Evolutionary conservation across 2,888 invertebrate genomes (phyloP).

Genomic region (Mythimna vitellina): DNA sequence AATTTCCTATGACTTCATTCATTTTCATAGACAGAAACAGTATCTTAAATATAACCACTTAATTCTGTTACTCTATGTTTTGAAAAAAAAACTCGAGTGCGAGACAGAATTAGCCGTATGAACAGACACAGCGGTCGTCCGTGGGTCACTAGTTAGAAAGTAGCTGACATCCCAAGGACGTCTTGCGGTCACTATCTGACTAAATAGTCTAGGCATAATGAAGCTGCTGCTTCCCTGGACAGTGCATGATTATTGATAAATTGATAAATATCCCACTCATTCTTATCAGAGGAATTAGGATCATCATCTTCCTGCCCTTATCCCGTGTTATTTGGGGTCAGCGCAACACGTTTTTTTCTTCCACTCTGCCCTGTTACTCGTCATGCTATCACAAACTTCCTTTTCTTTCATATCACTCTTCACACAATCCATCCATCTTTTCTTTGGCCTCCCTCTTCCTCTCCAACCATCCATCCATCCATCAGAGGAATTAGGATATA

Average conservation of each 20-base stretch:
- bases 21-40: neutral
- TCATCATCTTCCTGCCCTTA: too few relatives aligned
- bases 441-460: too few relatives aligned
- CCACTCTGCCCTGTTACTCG: too few relatives aligned
- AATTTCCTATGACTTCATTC: neutral
- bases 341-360: too few relatives aligned
- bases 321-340: too few relatives aligned
- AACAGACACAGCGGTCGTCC: neutral
- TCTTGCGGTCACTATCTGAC: neutral
- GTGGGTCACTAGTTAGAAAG: slow-evolving; percentile 2
- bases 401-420: too few relatives aligned
- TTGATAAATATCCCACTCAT: too few relatives aligned
- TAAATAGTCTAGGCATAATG: neutral
- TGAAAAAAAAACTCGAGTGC: neutral
- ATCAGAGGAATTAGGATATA: too few relatives aligned
- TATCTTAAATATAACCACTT: neutral
- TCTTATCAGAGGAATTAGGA: too few relatives aligned
- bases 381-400: too few relatives aligned
- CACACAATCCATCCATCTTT: too few relatives aligned
- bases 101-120: neutral
- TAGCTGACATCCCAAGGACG: neutral
- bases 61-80: neutral
- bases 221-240: neutral
- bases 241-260: neutral
- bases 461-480: too few relatives aligned